A percentile compares a stretch with the other conserved stretches of the same genome.
These are phyloP conservation scores for Malacoraja senta DNA, from an alignment of 2,797 vertebrate genomes.

Conservation along the genomic window DNA sequence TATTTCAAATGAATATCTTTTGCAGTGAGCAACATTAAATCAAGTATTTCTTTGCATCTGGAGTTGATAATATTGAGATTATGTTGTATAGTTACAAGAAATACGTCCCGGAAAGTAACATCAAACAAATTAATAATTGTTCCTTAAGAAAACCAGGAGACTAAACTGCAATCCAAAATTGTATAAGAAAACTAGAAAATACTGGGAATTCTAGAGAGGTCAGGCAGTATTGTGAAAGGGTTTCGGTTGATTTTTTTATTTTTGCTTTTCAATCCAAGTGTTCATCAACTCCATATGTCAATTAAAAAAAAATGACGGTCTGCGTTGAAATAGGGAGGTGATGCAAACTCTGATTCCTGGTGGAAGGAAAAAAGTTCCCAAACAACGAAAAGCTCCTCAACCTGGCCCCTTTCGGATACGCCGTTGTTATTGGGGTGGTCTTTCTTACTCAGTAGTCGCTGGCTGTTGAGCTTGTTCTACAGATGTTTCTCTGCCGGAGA, in stretches of 20 bases:
- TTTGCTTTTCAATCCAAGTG: too few species aligned
- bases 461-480: too few species aligned
- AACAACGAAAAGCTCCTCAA: neutral
- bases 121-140: neutral
- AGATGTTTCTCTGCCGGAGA: too few species aligned
- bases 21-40: neutral
- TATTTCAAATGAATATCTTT: neutral
- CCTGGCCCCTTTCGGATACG: too few species aligned
- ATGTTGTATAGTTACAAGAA: neutral
- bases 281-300: too few species aligned
- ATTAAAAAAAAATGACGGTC: neutral
- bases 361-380: too few species aligned
- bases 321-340: neutral
- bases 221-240: too few species aligned
- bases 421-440: too few species aligned
- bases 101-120: neutral
- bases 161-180: neutral
- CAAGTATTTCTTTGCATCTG: neutral
- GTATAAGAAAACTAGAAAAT: too few species aligned
- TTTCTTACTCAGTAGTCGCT: too few species aligned
- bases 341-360: neutral
- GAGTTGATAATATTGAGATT: neutral
- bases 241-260: too few species aligned
- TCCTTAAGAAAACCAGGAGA: neutral
- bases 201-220: too few species aligned